These are phyloP conservation scores for Odontocerum albicorne DNA, from an alignment of 2,888 invertebrate genomes.

Conservation along the genomic window DNA sequence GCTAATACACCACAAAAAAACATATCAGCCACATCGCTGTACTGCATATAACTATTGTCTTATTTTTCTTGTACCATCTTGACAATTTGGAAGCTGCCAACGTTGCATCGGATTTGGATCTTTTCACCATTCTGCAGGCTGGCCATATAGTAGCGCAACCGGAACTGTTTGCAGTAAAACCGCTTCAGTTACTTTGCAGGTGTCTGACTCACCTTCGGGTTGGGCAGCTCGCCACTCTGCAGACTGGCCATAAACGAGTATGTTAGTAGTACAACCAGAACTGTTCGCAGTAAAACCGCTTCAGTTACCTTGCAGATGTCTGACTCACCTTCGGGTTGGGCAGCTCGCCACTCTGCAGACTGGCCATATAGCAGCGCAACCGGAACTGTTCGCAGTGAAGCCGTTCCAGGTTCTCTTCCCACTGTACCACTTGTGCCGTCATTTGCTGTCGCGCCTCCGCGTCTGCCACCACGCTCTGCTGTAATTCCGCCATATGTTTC, in stretches of 20 bases:
- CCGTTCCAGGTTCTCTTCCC: conserved; percentile 96
- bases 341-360: conserved; percentile 91
- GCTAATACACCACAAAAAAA: no score
- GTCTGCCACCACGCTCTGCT: conserved; percentile 94
- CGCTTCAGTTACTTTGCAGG: no score
- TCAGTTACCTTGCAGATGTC: no score
- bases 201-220: conserved; percentile 93
- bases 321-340: conserved; percentile 95
- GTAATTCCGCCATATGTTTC: conserved; percentile 98
- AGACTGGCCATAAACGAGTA: conserved; percentile 96
- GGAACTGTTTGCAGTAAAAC: conserved; percentile 95
- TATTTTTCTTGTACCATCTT: no score
- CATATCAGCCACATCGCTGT: no score
- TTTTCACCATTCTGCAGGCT: conserved; percentile 95
- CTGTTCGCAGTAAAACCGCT: conserved; percentile 94
- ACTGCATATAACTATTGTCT: no score
- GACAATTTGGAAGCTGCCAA: no score
- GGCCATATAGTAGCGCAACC: conserved; percentile 95
- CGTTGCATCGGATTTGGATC: conserved; percentile 33
- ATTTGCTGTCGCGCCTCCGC: conserved; percentile 90
- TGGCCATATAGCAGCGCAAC: conserved; percentile 95
- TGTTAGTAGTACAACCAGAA: conserved; percentile 95
- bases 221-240: conserved; percentile 93
- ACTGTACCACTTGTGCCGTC: conserved; percentile 89
- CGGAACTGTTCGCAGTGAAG: conserved; percentile 97